A percentile compares a stretch with the other conserved stretches of the same genome.
These are phyloP conservation scores for Syritta pipiens DNA, from an alignment of 2,888 invertebrate species.

Conservation along the genomic window DNA sequence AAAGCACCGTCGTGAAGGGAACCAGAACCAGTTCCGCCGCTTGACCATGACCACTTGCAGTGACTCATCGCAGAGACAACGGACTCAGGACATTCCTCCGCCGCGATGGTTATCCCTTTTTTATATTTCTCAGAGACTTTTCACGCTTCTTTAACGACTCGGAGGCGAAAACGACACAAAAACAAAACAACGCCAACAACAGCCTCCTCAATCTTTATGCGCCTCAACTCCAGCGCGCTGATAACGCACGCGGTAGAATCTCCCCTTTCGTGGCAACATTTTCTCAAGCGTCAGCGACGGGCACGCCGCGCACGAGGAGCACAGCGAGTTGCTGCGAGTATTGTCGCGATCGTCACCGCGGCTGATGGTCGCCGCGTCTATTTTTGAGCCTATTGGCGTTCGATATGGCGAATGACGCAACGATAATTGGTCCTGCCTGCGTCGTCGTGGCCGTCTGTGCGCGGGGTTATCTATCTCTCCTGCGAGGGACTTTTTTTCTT, in stretches of 20 bases:
- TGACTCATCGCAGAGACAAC: conserved; percentile 55
- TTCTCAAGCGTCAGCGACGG: conserved; percentile 30
- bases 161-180: conserved; percentile 8
- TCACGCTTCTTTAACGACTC: conserved; percentile 63
- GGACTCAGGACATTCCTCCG: conserved; percentile 58
- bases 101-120: conserved; percentile 63
- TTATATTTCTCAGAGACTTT: conserved; percentile 60
- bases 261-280: conserved; percentile 47
- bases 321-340: conserved; percentile 26
- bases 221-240: conserved; percentile 55
- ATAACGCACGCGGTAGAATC: conserved; percentile 66
- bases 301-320: no score
- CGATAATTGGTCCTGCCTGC: conserved; percentile 54
- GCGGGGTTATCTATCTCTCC: conserved; percentile 21
- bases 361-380: conserved; percentile 36
- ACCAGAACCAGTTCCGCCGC: conserved; percentile 61
- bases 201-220: conserved; percentile 49
- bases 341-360: conserved; percentile 57
- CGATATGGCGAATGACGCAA: conserved; percentile 64
- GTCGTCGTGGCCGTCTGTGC: conserved; percentile 24
- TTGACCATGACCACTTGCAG: conserved; percentile 55
- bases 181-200: conserved; percentile 15
- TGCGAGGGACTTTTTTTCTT: background rate
- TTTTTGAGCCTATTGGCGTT: conserved; percentile 49
- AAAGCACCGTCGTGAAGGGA: conserved; percentile 37